Conservation (phyloP, 2,888 invertebrate genomes). For the Ichneumoninae sp. region DNA sequence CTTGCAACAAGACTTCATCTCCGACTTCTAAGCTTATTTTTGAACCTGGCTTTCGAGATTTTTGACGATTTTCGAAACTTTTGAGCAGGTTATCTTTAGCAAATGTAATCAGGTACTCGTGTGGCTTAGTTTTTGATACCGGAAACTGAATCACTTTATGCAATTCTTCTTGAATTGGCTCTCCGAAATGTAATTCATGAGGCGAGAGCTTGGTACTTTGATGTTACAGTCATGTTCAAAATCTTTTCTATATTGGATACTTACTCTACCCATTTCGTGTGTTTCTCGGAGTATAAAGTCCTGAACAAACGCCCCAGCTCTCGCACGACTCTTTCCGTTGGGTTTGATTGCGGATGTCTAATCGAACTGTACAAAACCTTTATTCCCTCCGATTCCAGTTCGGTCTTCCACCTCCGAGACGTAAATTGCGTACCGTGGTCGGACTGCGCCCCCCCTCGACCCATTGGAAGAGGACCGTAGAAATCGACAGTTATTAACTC, state of each 20-base stretch:
- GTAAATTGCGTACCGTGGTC: conserved; percentile 69
- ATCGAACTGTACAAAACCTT: conserved; percentile 13
- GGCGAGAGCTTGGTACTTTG: too few relatives aligned
- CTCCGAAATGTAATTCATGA: too few relatives aligned
- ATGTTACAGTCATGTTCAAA: too few relatives aligned
- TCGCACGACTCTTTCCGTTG: conserved; percentile 15
- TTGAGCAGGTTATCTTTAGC: too few relatives aligned
- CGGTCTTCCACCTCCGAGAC: not conserved
- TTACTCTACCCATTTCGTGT: not conserved
- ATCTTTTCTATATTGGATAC: not conserved
- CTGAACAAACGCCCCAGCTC: conserved; percentile 38
- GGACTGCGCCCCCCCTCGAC: conserved; percentile 45
- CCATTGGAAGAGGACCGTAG: conserved; percentile 18
- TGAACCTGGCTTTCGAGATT: too few relatives aligned
- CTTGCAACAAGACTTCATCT: too few relatives aligned
- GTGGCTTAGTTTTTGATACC: too few relatives aligned
- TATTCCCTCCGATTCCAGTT: conserved; percentile 3
- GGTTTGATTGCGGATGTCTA: conserved; percentile 21
- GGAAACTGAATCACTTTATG: too few relatives aligned
- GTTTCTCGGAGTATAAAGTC: conserved; percentile 6
- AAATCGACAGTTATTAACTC: conserved; percentile 18
- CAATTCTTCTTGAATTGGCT: too few relatives aligned
- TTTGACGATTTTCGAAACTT: too few relatives aligned
- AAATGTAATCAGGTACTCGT: too few relatives aligned
- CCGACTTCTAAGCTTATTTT: too few relatives aligned